Base-by-base conservation (phyloP, 2,113 vertebrate genomes). In the Melospiza georgiana region DNA sequence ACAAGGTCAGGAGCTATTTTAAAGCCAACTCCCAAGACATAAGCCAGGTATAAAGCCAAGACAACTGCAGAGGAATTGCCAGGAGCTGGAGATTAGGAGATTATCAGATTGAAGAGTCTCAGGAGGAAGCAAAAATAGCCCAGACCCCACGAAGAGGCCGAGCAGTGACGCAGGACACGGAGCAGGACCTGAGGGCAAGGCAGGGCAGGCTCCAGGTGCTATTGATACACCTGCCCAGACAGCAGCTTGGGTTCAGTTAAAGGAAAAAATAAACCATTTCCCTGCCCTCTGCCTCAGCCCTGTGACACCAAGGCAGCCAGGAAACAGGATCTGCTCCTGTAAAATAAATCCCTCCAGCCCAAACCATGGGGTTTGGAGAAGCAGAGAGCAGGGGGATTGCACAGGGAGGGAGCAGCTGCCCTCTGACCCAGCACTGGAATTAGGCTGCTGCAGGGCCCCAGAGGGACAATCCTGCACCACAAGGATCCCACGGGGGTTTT, bases 81-180 rank as follows among this genome's bases (percentile, higher is more conserved):
- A 46, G 89, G 92, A 86, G 41, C 72, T 71, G 63, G 69, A 83
- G 93, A 96, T 96, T 96, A 97, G 88, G 67, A 95, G 94, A 95
- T 97, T 95, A 96, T 88, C 91, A 88, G 94, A 93, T 94, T 94
- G 92, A 84, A 91, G 58, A 88, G 76, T 65, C 72, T 87, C 94
- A 86, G 76, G 51, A 92, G 81, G 94, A 90, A 84, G 46, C 73
- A 79, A 76, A 94, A 95, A 91, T 93, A 95, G 89, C 89, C 75
- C 3, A 5, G 65, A 55, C 65, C 54, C 43, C 3, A 0, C 0
- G 11, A 49, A 58, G 89, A 58, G 37, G 79, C 69, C 8, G 2
- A 75, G 90, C 27, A 0, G 57, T 91, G 84, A 92, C 68, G 55
- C 80, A 93, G 68, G 84, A 87, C 65, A 30, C 11, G 3, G 80